A percentile compares a stretch with the other conserved stretches of the same genome.
These are phyloP conservation scores for Poicephalus meyeri DNA, from an alignment of 2,113 vertebrate genomes.

Conservation along the genomic window DNA sequence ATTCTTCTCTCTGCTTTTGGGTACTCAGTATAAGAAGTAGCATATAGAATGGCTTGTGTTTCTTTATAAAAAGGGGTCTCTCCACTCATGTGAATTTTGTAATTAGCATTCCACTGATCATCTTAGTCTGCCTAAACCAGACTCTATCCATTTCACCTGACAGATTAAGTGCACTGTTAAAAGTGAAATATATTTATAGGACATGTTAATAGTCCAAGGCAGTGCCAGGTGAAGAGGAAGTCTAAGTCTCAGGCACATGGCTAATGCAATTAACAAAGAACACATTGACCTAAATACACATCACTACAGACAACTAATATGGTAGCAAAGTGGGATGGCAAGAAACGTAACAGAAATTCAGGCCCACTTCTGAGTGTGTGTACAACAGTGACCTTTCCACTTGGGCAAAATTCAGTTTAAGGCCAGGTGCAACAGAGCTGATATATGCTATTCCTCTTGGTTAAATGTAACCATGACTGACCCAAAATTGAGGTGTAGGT, in stretches of 20 bases:
- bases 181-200: constrained; percentile 40
- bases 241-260: constrained; percentile 70
- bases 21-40: neutral
- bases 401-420: neutral
- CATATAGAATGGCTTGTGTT: neutral
- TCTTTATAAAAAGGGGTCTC: neutral
- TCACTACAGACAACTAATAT: neutral
- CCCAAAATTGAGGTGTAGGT: neutral
- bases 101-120: neutral
- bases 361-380: neutral
- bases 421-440: neutral
- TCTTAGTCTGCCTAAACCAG: constrained; percentile 22
- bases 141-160: constrained; percentile 17
- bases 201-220: constrained; percentile 38
- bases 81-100: neutral
- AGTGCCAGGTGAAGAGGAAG: constrained; percentile 8
- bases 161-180: constrained; percentile 15
- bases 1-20: neutral
- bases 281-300: constrained; percentile 67
- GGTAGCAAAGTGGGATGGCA: neutral
- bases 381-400: neutral
- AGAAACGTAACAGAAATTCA: neutral
- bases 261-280: constrained; percentile 79
- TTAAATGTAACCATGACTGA: neutral
- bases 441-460: neutral